These are phyloP conservation scores for Epinotia bilunana DNA, from an alignment of 2,888 invertebrate species.

Conservation along the genomic window DNA sequence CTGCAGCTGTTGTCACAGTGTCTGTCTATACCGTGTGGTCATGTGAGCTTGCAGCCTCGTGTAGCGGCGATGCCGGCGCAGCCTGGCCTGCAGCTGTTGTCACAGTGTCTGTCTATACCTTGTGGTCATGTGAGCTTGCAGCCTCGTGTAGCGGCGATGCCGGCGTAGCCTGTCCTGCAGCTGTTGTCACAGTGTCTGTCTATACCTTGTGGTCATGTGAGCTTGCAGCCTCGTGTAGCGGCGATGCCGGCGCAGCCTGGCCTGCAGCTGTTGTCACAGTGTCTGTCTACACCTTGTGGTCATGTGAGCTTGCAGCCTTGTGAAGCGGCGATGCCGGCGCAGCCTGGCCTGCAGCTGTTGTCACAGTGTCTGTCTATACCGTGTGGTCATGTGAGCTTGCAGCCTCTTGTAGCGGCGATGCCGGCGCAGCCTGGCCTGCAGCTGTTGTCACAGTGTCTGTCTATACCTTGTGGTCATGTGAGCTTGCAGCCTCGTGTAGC, in stretches of 20 bases:
- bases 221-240: slow-evolving; percentile 92
- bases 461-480: slow-evolving; percentile 94
- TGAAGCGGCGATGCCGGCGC: slow-evolving; percentile 92
- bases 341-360: slow-evolving; percentile 92
- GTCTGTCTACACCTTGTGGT: slow-evolving; percentile 94
- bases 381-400: slow-evolving; percentile 91
- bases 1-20: slow-evolving; percentile 93
- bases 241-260: slow-evolving; percentile 90
- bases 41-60: slow-evolving; percentile 91
- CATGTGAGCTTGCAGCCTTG: slow-evolving; percentile 91
- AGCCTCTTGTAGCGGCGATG: slow-evolving; percentile 94
- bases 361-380: slow-evolving; percentile 92
- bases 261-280: slow-evolving; percentile 92
- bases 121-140: slow-evolving; percentile 91
- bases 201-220: slow-evolving; percentile 93
- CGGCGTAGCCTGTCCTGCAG: slow-evolving; percentile 91
- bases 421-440: slow-evolving; percentile 90
- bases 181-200: slow-evolving; percentile 93
- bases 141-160: slow-evolving; percentile 92
- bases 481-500: slow-evolving; percentile 91
- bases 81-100: slow-evolving; percentile 92
- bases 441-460: slow-evolving; percentile 93
- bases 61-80: slow-evolving; percentile 93
- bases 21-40: slow-evolving; percentile 92
- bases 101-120: slow-evolving; percentile 94